Base-by-base conservation (phyloP, 2,797 vertebrate species). In the Halcyon leucocephala region DNA sequence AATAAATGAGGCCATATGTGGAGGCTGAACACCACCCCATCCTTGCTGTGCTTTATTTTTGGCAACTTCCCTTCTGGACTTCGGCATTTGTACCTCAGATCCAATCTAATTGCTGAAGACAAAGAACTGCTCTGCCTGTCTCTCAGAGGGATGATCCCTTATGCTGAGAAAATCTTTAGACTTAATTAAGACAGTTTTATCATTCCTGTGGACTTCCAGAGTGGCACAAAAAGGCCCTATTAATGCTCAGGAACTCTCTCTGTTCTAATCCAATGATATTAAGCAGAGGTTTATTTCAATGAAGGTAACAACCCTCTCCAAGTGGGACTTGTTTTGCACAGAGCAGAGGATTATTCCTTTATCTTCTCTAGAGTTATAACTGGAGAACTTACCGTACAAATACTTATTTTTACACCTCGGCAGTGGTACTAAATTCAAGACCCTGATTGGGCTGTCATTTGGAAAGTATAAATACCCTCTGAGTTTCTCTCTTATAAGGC, bases 131-230 rank as follows among this genome's bases (percentile, higher is more conserved):
- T 83, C 86, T 42, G 55, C 28, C 26, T 4, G 46, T 54, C 57
- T 91, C 92, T 94, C 93, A 13, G 51, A 88, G 90, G 91, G 73
- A 93, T 94, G 93, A 95, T 95, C 73, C 92, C 89, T 79, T 87
- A 79, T 65, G 54, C 82, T 82, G 88, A 84, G 90, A 92, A 96
- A 95, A 95, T 86, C 91, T 94, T 95, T 90, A 95, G 87, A 79
- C 73, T 95, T 96, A 95, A 93, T 94, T 96, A 96, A 95, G 87
- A 72, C 80, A 86, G 66, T 90, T 95, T 96, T 94, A 90, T 95
- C 87, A 79, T 95, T 91, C 64, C n/a, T 73, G 37, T 91, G 90
- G 87, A 93, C 79, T 95, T 91, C 61, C 46, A 90, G 79, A 93
- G 76, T 78, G 70, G 35, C 90, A 86, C 73, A 89, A 73, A 82